Base-by-base conservation (phyloP, 1,140 invertebrate genomes). In the Amyelois transitella region DNA sequence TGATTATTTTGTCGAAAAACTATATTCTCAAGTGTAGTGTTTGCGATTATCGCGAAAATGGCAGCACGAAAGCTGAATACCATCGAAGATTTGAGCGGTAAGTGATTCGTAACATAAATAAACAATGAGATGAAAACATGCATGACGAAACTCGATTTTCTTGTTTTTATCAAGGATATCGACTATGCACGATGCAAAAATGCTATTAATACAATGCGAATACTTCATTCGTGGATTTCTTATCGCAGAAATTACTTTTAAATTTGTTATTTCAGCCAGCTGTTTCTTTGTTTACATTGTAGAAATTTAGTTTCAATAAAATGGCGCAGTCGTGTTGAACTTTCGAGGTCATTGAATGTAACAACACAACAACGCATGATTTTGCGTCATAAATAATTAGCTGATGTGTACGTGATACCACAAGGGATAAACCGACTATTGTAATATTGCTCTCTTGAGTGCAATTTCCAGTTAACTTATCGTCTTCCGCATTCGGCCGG, bases 71-170 rank as follows among this genome's bases (percentile, higher is more conserved):
- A 86, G 56, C 70, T 86, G 62, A 85, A 86, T 55, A 86, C 81
- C n/a, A 72, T 86, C 52, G 83, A 86, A 71, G 81, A 86, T 66
- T 61, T 86, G 28, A 83, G 78, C 72, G 83, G 83, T 86, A 61
- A 84, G 83, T 79, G 53, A 50, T 55, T 60, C 51, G 51, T 44
- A 61, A 66, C 54, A 63, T 77, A 80, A 75, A 78, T 76, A 86
- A 85, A 80, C 74, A 82, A 77, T 69, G 56, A 19, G 56, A 52
- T 58, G 58, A 60, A 58, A 64, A 66, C 62, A 67, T 14, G 51
- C 51, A 60, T 76, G 69, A 74, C 64, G 65, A 75, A 75, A 74
- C 65, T 51, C 25, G 52, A 62, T 62, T 55, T 69, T 59, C 64
- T 48, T 32, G 72, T 71, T 75, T 67, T 24, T 60, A 63, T 66